Evolutionary conservation across 2,888 invertebrate genomes (phyloP).

Genomic region (Clitarchus hookeri): DNA sequence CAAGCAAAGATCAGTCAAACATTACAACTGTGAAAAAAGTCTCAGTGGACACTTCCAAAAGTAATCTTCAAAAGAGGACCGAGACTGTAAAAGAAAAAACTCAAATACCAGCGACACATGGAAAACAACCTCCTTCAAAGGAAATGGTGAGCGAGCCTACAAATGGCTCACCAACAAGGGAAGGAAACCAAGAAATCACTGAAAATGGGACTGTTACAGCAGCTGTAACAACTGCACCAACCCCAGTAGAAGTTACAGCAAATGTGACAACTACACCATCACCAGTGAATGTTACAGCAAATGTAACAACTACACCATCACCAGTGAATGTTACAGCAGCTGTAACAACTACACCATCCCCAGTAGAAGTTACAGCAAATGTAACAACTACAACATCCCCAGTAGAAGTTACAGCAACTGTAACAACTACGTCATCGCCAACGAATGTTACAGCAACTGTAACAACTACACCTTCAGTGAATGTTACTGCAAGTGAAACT

Average conservation of each 20-base stretch:
- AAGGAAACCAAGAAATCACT: not conserved
- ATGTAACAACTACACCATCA: no score
- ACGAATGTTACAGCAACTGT: not conserved
- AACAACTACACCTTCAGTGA: not conserved
- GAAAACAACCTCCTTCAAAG: not conserved
- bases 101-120: not conserved
- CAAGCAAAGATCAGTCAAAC: constrained; percentile 8
- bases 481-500: not conserved
- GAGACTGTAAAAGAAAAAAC: not conserved
- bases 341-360: not conserved
- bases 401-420: not conserved
- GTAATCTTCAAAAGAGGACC: not conserved
- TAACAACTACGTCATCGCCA: not conserved
- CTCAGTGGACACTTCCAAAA: not conserved
- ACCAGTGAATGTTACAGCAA: no score
- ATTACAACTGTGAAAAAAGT: not conserved
- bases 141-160: not conserved
- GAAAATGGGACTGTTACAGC: not conserved
- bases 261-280: no score
- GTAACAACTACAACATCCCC: not conserved
- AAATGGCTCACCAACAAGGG: not conserved
- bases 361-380: no score
- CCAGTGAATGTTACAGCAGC: no score
- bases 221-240: no score
- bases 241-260: no score